A percentile compares a stretch with the other conserved stretches of the same genome.
Evolutionary conservation across 2,113 vertebrate genomes (phyloP).

Genomic region (Entelurus aequoreus): DNA sequence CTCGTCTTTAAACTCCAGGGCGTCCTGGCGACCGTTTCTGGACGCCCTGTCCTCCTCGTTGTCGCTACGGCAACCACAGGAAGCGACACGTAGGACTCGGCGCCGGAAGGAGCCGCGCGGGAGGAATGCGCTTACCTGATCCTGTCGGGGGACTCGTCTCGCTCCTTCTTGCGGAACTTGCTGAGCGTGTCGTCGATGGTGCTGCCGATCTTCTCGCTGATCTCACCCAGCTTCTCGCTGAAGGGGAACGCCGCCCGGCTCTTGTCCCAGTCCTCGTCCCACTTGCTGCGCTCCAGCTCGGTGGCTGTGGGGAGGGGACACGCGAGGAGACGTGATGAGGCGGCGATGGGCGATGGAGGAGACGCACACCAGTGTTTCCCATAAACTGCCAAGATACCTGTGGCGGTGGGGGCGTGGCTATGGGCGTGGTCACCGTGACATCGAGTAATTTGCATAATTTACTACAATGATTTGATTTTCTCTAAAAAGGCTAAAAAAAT

Average conservation of each 20-base stretch:
- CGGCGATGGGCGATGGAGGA: too few species aligned
- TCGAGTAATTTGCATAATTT: too few species aligned
- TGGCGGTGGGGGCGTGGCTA: too few species aligned
- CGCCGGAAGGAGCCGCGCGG: too few species aligned
- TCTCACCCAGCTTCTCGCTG: conserved; percentile 94
- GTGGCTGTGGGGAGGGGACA: conserved; percentile 20
- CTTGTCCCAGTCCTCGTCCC: conserved; percentile 98
- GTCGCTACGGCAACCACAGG: conserved; percentile 74
- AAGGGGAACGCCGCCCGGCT: conserved; percentile 89
- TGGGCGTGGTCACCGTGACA: too few species aligned
- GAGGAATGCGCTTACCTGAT: conserved; percentile 74
- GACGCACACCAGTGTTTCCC: too few species aligned
- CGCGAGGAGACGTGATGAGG: neutral
- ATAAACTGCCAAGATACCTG: too few species aligned
- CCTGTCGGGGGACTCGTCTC: conserved; percentile 90
- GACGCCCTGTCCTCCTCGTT: conserved; percentile 84
- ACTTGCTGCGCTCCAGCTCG: conserved; percentile 84
- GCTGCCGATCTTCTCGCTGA: conserved; percentile 95
- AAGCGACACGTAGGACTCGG: neutral
- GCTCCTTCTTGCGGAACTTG: conserved; percentile 94
- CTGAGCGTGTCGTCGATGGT: conserved; percentile 96
- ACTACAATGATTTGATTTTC: too few species aligned
- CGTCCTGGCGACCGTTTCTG: conserved; percentile 74
- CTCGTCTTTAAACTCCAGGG: conserved; percentile 92
- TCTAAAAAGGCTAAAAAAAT: too few species aligned